Evolutionary conservation across 2,113 vertebrate genomes (phyloP).

Genomic region (Dromaius novaehollandiae): DNA sequence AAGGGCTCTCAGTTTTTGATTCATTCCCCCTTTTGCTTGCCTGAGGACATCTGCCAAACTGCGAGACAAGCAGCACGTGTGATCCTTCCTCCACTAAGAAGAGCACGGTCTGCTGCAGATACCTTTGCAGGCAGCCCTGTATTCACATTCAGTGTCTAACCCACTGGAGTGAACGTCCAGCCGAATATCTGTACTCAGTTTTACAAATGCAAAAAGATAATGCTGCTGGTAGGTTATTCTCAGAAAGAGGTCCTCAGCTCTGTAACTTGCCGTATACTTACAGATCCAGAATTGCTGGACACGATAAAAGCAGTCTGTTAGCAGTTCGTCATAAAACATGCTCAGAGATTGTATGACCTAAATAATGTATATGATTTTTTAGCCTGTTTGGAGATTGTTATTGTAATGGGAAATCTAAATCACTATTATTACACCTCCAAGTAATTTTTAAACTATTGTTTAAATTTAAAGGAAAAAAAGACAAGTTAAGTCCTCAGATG

Average conservation of each 20-base stretch:
- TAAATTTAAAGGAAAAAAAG: neutral
- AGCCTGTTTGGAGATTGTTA: neutral
- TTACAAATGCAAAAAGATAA: neutral
- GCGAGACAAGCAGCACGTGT: neutral
- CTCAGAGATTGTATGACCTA: neutral
- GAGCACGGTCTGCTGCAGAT: neutral
- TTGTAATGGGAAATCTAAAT: neutral
- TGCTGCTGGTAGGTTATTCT: neutral
- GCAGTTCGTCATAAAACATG: neutral
- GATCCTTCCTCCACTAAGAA: neutral
- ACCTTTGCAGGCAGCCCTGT: neutral
- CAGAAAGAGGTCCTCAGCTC: neutral
- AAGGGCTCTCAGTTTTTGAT: neutral
- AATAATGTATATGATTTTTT: constrained; percentile 1
- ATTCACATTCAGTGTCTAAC: neutral
- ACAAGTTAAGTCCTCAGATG: neutral
- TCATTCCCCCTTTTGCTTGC: neutral
- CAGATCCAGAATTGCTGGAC: neutral
- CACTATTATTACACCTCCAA: neutral
- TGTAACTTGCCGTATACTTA: neutral
- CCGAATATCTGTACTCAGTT: neutral
- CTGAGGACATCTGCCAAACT: neutral
- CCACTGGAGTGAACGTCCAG: neutral
- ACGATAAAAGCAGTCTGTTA: neutral
- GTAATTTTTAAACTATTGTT: neutral